Base-by-base conservation (phyloP, 2,888 invertebrate species). In the Euplexia lucipara region DNA sequence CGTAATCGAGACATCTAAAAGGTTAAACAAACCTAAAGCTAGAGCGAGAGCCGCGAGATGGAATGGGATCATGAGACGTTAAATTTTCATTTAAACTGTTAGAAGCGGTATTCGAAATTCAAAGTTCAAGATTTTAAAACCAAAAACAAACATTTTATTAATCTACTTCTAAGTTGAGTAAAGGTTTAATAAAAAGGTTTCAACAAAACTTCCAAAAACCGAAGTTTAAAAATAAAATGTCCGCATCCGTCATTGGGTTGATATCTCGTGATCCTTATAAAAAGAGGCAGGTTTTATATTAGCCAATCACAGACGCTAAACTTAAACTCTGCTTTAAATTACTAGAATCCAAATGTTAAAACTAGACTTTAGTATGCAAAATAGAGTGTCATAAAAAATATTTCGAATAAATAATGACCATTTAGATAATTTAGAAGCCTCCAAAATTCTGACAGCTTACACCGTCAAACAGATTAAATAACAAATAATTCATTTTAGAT, bases 381-480 rank as follows among this genome's bases (percentile, higher is more conserved):
- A n/a, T 14, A 14, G 2, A 54, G 16, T 57, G 20, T 34, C 45
- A 47, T 34, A 34, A 65, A 51, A 56, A 26, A 39, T 5, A 16
- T 54, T 22, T 9, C 1, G 12, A 37, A 65, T 56, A 34, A 56
- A 34, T 56, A 20, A 68, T 57, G 18, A 6, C 20, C 6, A 10
- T 20, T 14, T 9, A 26, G 18, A 34, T 41, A 18, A 41, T 3
- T 42, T n/a, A 3, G 1, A 47, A 22, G 12, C 12, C 39, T 30
- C 56, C 8, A 14, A 47, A 5, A 48, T 20, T 35, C 14, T 20
- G 68, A 47, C 57, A 65, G 37, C 34, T 68, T 0, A 26, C 39
- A 39, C 18, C 10, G 16, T 4, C 66, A 3, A 22, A 18, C 6
- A 18, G 16, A 45, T 37, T 32, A 64, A 30, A 51, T 45, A 18